Evolutionary conservation across 2,888 invertebrate genomes (phyloP).

Genomic region (Neoitamus cyanurus): DNA sequence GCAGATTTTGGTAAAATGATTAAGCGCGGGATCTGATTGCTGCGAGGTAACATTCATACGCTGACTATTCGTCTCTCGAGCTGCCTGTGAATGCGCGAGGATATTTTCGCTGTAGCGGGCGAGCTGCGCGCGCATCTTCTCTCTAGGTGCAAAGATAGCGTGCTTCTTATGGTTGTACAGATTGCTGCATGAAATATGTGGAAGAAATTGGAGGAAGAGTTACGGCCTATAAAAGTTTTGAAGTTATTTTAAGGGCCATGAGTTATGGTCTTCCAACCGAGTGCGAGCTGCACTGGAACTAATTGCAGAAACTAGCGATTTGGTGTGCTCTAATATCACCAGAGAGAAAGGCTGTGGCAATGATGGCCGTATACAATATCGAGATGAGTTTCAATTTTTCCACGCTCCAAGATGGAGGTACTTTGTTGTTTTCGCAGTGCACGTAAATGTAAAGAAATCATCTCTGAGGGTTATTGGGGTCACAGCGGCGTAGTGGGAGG

Average conservation of each 20-base stretch:
- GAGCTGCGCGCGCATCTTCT: neutral
- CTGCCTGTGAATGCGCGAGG: neutral
- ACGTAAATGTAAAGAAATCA: neutral
- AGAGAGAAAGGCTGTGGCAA: neutral
- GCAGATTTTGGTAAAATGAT: slow-evolving; percentile 46
- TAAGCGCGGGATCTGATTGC: slow-evolving; percentile 35
- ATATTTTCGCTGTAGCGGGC: slow-evolving; percentile 1
- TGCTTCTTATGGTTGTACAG: neutral
- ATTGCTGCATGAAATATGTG: slow-evolving; percentile 36
- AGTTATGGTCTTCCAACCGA: neutral
- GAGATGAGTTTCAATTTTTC: neutral
- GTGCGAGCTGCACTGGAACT: neutral
- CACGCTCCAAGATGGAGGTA: neutral
- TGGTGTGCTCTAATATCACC: slow-evolving; percentile 6
- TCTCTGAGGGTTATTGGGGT: neutral
- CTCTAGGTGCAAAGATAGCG: neutral
- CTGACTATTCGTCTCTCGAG: neutral
- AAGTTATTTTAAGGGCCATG: slow-evolving; percentile 42
- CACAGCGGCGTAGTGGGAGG: neutral
- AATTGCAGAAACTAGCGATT: neutral
- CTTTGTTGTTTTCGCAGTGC: neutral
- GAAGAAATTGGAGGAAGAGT: slow-evolving; percentile 39
- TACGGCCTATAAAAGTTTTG: slow-evolving; percentile 38
- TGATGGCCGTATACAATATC: neutral
- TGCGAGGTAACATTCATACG: slow-evolving; percentile 1